Percentiles rank a stretch among this genome's conserved stretches.
Evolutionary conservation across 2,797 vertebrate species (phyloP).

Genomic region (Astyanax mexicanus): DNA sequence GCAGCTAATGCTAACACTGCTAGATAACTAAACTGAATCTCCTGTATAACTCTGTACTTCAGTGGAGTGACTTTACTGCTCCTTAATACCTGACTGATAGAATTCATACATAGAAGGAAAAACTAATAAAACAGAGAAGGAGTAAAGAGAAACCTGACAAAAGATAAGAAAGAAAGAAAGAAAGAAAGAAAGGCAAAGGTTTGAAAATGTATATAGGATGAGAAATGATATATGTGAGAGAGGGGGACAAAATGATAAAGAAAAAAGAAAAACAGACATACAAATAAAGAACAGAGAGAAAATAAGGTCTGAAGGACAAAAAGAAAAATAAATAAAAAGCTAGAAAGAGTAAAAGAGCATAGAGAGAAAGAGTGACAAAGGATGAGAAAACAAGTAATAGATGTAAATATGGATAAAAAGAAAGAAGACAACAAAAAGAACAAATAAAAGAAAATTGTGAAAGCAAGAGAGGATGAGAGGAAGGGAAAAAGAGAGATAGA

Average conservation of each 20-base stretch:
- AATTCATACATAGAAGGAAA: neutral
- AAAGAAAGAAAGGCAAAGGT: neutral
- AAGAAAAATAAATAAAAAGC: neutral
- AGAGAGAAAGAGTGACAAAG: neutral
- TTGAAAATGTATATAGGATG: too few relatives aligned
- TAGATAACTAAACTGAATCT: too few relatives aligned
- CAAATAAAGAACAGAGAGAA: neutral
- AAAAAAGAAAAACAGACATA: neutral
- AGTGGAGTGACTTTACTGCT: too few relatives aligned
- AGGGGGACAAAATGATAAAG: neutral
- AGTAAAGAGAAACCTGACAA: too few relatives aligned
- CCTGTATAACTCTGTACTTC: too few relatives aligned
- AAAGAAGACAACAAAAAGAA: neutral
- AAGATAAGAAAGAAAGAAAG: neutral
- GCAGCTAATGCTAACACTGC: too few relatives aligned
- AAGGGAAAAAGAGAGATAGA: neutral
- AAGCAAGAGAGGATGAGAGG: neutral
- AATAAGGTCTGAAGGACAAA: neutral
- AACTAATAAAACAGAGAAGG: too few relatives aligned
- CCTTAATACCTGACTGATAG: too few relatives aligned
- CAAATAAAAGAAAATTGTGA: neutral
- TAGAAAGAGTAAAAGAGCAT: neutral
- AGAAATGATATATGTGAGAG: too few relatives aligned
- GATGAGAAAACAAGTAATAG: too few relatives aligned
- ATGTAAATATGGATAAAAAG: too few relatives aligned